These are phyloP conservation scores for Aldabrachelys gigantea DNA, from an alignment of 2,113 vertebrate species.

Conservation along the genomic window DNA sequence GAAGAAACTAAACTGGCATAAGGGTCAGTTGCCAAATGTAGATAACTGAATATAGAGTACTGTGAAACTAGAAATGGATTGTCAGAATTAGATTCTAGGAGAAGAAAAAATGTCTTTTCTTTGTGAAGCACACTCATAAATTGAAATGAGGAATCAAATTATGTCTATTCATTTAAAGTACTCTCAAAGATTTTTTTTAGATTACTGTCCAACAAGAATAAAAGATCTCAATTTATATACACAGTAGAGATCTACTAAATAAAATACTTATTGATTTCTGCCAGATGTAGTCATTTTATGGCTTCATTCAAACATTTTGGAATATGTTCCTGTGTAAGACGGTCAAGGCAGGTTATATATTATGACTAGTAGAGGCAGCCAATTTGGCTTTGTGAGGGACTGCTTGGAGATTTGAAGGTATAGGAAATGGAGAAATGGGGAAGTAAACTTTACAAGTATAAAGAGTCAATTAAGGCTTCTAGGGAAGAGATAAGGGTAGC, in stretches of 20 bases:
- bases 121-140: not conserved
- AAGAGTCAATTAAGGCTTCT: not conserved
- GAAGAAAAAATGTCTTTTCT: not conserved
- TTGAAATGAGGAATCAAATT: not conserved
- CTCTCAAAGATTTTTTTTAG: not conserved
- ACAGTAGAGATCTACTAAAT: not conserved
- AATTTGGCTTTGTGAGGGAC: not conserved
- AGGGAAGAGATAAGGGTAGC: not conserved
- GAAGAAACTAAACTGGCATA: not conserved
- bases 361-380: not conserved
- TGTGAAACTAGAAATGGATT: not conserved
- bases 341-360: not conserved
- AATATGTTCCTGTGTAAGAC: not conserved
- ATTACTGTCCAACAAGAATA: not conserved
- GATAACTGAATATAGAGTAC: not conserved
- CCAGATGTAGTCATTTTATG: not conserved
- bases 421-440: not conserved
- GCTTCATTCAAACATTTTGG: not conserved
- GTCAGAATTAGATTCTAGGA: not conserved
- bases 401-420: not conserved
- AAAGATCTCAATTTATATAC: not conserved
- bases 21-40: not conserved
- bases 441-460: not conserved
- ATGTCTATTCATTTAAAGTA: slow-evolving; percentile 2
- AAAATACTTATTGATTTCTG: not conserved